Percentiles rank a stretch among this genome's conserved stretches.
Evolutionary conservation across 2,888 invertebrate species (phyloP).

Genomic region (Leptopilina drosophilae): DNA sequence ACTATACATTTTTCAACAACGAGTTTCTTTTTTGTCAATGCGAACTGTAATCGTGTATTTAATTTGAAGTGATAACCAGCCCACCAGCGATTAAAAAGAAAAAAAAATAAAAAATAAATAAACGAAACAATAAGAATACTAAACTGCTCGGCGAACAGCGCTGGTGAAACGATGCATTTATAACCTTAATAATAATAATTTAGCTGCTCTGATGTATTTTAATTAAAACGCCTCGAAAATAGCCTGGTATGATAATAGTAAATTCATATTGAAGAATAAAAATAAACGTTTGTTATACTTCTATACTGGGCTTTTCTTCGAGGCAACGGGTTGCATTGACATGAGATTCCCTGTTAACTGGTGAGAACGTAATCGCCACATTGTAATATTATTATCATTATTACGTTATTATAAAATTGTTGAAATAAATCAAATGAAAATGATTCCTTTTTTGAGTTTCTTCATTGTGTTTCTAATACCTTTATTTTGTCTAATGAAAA

Average conservation of each 20-base stretch:
- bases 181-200: slow-evolving; percentile 58
- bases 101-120: too few species aligned
- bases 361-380: slow-evolving; percentile 75
- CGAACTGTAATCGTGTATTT: slow-evolving; percentile 3
- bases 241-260: slow-evolving; percentile 74
- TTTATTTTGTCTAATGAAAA: too few species aligned
- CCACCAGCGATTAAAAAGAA: slow-evolving; percentile 45
- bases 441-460: slow-evolving; percentile 52
- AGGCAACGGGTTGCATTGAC: slow-evolving; percentile 76
- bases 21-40: neutral
- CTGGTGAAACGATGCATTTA: slow-evolving; percentile 68
- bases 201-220: slow-evolving; percentile 70
- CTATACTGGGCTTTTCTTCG: slow-evolving; percentile 76
- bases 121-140: slow-evolving; percentile 46
- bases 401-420: slow-evolving; percentile 78
- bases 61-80: slow-evolving; percentile 49
- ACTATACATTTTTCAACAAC: neutral
- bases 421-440: slow-evolving; percentile 77
- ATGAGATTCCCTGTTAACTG: slow-evolving; percentile 76
- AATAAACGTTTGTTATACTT: slow-evolving; percentile 75
- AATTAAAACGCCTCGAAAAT: slow-evolving; percentile 70
- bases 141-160: slow-evolving; percentile 42
- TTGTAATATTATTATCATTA: slow-evolving; percentile 75
- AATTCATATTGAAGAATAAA: slow-evolving; percentile 71
- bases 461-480: too few species aligned